phyloP scores from a whole-genome alignment of 2,888 invertebrate genomes.

The Melieria omissa region DNA sequence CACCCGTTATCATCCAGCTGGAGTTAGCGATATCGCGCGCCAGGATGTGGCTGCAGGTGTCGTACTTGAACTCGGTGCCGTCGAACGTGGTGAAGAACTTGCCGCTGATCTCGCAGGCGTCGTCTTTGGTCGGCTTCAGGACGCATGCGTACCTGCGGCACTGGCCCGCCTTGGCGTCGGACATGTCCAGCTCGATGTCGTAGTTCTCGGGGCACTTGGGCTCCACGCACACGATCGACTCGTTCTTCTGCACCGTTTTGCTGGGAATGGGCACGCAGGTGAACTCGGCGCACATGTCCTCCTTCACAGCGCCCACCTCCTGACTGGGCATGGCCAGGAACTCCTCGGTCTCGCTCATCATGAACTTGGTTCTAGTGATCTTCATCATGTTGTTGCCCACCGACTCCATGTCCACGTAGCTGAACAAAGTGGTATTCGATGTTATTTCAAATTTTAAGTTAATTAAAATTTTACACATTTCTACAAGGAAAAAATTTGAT shows the following conservation, averaged over 20 bases:
- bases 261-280: conserved; percentile 61
- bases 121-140: conserved; percentile 73
- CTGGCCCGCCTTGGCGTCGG: conserved; percentile 60
- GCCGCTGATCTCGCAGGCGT: conserved; percentile 74
- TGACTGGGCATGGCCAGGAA: conserved; percentile 54
- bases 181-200: conserved; percentile 69
- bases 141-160: conserved; percentile 74
- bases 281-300: conserved; percentile 62
- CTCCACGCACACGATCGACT: conserved; percentile 52
- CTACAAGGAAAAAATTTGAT: background rate
- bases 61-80: conserved; percentile 80
- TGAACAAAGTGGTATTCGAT: background rate
- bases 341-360: conserved; percentile 54
- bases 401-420: conserved; percentile 57
- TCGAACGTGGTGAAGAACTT: conserved; percentile 85
- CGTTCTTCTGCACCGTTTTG: conserved; percentile 53
- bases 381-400: conserved; percentile 56
- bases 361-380: conserved; percentile 56
- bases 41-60: conserved; percentile 83
- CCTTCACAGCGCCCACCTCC: conserved; percentile 50
- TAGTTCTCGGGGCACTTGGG: conserved; percentile 73
- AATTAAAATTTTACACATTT: background rate
- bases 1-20: conserved; percentile 79
- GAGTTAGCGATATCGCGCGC: conserved; percentile 76
- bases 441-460: background rate